Evolutionary conservation across 2,888 invertebrate species (phyloP).

Genomic region (Operophtera brumata): DNA sequence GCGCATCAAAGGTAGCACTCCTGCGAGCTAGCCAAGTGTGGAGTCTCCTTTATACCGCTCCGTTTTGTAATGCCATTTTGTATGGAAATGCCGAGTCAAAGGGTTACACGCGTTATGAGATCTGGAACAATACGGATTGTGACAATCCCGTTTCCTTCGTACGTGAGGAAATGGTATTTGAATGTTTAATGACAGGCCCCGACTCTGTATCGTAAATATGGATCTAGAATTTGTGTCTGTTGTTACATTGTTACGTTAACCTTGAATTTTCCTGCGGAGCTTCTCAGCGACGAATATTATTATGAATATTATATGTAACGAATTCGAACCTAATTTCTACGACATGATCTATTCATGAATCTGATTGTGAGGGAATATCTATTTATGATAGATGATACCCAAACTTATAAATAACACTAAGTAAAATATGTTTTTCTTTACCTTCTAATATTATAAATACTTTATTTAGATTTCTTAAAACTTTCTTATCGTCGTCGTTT

Average conservation of each 20-base stretch:
- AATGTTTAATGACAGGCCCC: constrained; percentile 74
- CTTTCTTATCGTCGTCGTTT: too few relatives aligned
- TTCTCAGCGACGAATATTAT: constrained; percentile 16
- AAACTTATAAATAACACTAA: too few relatives aligned
- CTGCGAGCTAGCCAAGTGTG: constrained; percentile 73
- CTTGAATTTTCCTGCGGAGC: constrained; percentile 21
- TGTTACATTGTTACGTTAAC: constrained; percentile 25
- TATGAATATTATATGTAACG: constrained; percentile 13
- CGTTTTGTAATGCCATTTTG: constrained; percentile 66
- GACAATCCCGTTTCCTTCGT: constrained; percentile 76
- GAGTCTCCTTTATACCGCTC: constrained; percentile 64
- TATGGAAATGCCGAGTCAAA: constrained; percentile 71
- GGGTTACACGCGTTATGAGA: constrained; percentile 77
- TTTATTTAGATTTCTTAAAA: too few relatives aligned
- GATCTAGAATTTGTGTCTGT: constrained; percentile 35
- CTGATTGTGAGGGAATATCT: too few relatives aligned
- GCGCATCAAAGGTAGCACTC: constrained; percentile 77
- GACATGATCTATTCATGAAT: too few relatives aligned
- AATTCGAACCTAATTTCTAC: too few relatives aligned
- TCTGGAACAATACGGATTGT: constrained; percentile 76
- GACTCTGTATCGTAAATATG: constrained; percentile 53
- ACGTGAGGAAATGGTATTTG: constrained; percentile 72
- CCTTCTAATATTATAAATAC: too few relatives aligned
- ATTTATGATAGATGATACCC: too few relatives aligned
- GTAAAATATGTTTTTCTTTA: too few relatives aligned